phyloP scores from a whole-genome alignment of 2,888 invertebrate species.

The Andrena bucephala region DNA sequence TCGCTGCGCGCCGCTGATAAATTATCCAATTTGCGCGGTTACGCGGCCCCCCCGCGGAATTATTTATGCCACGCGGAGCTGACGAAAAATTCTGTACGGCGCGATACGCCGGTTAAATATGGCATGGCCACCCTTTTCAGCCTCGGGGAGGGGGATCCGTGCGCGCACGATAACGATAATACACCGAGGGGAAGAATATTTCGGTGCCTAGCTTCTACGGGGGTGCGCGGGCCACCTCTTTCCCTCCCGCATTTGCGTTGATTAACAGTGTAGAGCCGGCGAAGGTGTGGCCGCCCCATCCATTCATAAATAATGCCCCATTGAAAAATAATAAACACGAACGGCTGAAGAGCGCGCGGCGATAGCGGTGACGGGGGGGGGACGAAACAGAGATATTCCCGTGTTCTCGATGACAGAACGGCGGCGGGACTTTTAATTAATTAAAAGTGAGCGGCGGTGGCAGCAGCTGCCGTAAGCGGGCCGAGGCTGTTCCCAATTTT shows the following conservation, averaged over 20 bases:
- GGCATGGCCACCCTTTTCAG: slow-evolving; percentile 21
- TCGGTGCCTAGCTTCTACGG: background rate
- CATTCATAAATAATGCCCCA: background rate
- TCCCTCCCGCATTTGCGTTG: slow-evolving; percentile 9
- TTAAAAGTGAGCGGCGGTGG: slow-evolving; percentile 50
- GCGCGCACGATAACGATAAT: slow-evolving; percentile 48
- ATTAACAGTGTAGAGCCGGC: background rate
- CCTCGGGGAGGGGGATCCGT: slow-evolving; percentile 33
- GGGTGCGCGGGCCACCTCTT: slow-evolving; percentile 2
- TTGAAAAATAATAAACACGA: background rate
- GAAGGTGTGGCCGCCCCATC: background rate
- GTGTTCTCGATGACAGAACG: slow-evolving; percentile 27
- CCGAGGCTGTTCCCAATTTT: slow-evolving; percentile 59
- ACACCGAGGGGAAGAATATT: slow-evolving; percentile 23
- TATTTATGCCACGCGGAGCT: slow-evolving; percentile 37
- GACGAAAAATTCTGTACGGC: slow-evolving; percentile 58
- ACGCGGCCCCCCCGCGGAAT: slow-evolving; percentile 25
- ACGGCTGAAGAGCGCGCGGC: background rate
- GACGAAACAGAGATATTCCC: slow-evolving; percentile 35
- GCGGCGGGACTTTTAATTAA: slow-evolving; percentile 57
- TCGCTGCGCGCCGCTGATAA: slow-evolving; percentile 29
- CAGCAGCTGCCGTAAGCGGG: slow-evolving; percentile 51
- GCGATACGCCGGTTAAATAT: slow-evolving; percentile 50
- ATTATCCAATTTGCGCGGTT: slow-evolving; percentile 48
- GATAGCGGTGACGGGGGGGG: background rate